Evolutionary conservation across 2,888 invertebrate genomes (phyloP), one percentile per base, ranked within the genome.

Genomic region (Rhingia campestris): DNA sequence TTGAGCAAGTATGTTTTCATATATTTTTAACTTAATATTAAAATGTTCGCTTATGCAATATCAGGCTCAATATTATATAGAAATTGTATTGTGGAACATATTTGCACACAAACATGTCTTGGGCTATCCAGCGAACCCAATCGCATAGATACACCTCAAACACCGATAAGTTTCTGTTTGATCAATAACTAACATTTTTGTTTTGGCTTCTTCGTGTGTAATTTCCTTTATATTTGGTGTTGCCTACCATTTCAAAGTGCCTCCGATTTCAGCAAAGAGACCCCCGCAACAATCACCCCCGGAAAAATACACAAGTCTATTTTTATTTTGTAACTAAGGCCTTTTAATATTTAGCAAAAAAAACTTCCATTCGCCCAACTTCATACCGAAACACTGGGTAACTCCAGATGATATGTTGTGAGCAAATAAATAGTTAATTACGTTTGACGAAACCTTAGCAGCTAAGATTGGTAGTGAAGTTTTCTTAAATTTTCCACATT

Each of bases 141-240:
- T 32, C 32, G 33, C 53, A 66, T 66, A 33, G 43, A 53, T 51
- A 47, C 43, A 64, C 12, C 66, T 75, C 47, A 61, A 70, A 86
- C 84, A 30, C 39, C 22, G 32, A 81, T 45, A 53, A 47, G 12
- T 67, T 51, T 63, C 30, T 77, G 89, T 89, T 89, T 89, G 89
- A 89, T 89, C 89, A 87, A 89, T 89, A 89, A 75, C 56, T 56
- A 61, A 22, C 33, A 6, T 67, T 56, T 56, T 22, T 66, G 30
- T 47, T 58, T 32, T 32, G 1, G 30, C 45, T 47, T 49, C 45
- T 39, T 30, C 3, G 9, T 35, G 6, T 14, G 32, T 35, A n/a
- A 30, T 69, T 58, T 70, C 70, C 47, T 76, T 72, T 10, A 22
- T 43, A n/a, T 4, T 22, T 32, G 41, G 59, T 70, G 67, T 67